Conservation (phyloP, 1,140 invertebrate genomes). For the Maconellicoccus hirsutus region DNA sequence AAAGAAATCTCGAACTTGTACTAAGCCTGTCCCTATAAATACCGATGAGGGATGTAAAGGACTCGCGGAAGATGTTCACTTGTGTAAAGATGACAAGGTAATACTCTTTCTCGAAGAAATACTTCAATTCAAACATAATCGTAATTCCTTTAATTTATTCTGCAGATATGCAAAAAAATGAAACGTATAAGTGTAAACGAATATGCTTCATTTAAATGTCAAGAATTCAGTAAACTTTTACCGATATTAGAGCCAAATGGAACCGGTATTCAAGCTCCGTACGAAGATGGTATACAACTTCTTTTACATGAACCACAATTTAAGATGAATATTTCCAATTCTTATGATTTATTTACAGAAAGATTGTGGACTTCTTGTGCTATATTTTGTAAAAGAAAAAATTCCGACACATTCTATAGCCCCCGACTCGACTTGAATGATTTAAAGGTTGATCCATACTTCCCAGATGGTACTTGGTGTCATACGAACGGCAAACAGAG, state of each 20-base stretch:
- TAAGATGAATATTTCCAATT: not conserved
- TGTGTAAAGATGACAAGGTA: conserved; percentile 49
- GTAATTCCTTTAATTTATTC: not conserved
- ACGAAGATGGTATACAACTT: conserved; percentile 44
- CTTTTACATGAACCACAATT: not conserved
- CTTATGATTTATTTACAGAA: conserved; percentile 32
- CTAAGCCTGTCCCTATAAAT: conserved; percentile 41
- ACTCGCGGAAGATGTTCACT: conserved; percentile 43
- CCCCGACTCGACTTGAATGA: conserved; percentile 49
- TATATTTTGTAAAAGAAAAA: conserved; percentile 54
- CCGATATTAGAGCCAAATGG: conserved; percentile 47
- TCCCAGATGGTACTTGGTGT: conserved; percentile 71
- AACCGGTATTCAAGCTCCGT: conserved; percentile 52
- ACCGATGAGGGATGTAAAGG: conserved; percentile 48
- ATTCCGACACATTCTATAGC: conserved; percentile 54
- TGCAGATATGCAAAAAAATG: conserved; percentile 44
- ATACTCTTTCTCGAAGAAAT: not conserved
- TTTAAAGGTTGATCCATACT: conserved; percentile 48
- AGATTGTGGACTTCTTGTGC: conserved; percentile 63
- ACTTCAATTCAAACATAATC: no score
- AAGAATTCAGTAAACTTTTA: conserved; percentile 44
- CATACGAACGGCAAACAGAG: conserved; percentile 47
- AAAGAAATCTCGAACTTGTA: conserved; percentile 42
- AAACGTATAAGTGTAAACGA: conserved; percentile 42
- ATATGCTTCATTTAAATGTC: conserved; percentile 48